Conservation (phyloP, 1,140 invertebrate species). For the Zophobas atratus region DNA sequence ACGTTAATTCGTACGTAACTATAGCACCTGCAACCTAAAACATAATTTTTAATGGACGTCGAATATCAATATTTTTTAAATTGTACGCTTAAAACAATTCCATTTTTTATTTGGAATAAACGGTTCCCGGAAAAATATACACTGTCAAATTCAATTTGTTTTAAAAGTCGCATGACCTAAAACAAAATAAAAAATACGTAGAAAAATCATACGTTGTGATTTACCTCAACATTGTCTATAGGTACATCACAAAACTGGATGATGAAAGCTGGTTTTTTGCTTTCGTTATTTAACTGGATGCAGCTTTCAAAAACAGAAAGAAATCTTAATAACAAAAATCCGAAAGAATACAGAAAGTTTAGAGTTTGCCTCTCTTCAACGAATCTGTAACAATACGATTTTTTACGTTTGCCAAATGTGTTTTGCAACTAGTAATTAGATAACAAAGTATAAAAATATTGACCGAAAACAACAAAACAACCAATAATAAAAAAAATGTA, state of each 20-base stretch:
- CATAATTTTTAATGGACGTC: not conserved
- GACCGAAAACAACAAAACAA: no score
- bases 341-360: conserved; percentile 76
- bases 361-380: conserved; percentile 57
- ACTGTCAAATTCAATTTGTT: conserved; percentile 49
- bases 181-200: conserved; percentile 1
- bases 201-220: not conserved
- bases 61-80: not conserved
- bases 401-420: not conserved
- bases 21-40: conserved; percentile 18
- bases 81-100: conserved; percentile 22
- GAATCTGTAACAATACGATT: conserved; percentile 20
- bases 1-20: conserved; percentile 13
- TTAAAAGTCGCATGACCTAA: conserved; percentile 74
- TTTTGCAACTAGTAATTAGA: no score
- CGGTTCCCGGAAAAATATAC: conserved; percentile 13
- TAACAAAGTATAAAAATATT: no score
- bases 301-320: conserved; percentile 71
- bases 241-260: conserved; percentile 73
- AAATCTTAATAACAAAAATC: conserved; percentile 72
- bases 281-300: conserved; percentile 75
- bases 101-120: conserved; percentile 17
- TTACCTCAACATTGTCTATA: conserved; percentile 21
- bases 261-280: conserved; percentile 70
- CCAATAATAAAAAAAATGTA: not conserved